phyloP scores from a whole-genome alignment of 2,888 invertebrate genomes.

The Acanthopleura granulata region DNA sequence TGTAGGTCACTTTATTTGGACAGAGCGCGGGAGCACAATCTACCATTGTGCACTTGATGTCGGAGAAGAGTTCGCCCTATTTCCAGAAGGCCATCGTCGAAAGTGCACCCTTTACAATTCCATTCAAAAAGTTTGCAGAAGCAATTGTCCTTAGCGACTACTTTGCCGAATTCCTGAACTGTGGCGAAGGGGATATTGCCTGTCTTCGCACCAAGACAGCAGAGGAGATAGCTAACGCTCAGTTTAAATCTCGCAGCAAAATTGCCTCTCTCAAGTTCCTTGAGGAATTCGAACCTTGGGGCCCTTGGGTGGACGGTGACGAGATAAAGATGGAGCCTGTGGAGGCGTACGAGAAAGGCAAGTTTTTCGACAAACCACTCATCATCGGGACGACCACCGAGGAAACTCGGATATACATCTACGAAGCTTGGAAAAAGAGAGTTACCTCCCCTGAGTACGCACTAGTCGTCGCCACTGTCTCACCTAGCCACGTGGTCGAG shows the following conservation, averaged over 20 bases:
- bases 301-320: constrained; percentile 52
- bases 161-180: constrained; percentile 38
- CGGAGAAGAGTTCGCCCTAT: constrained; percentile 29
- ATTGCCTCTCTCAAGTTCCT: constrained; percentile 50
- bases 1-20: constrained; percentile 50
- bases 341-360: constrained; percentile 33
- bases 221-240: constrained; percentile 50
- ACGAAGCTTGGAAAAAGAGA: constrained; percentile 44
- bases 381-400: constrained; percentile 52
- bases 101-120: constrained; percentile 44
- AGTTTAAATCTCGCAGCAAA: constrained; percentile 34
- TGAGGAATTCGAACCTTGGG: constrained; percentile 57
- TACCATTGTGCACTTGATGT: constrained; percentile 37
- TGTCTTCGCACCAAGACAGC: constrained; percentile 45
- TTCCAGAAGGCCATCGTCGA: constrained; percentile 44
- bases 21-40: constrained; percentile 54
- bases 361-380: constrained; percentile 41
- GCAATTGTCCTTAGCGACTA: constrained; percentile 42
- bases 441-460: constrained; percentile 34
- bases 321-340: constrained; percentile 47
- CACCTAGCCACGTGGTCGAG: constrained; percentile 34
- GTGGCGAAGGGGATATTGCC: constrained; percentile 36
- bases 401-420: constrained; percentile 53
- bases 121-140: constrained; percentile 41
- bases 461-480: constrained; percentile 39